These are phyloP conservation scores for Esox niger DNA, from an alignment of 2,113 vertebrate species.

Conservation along the genomic window DNA sequence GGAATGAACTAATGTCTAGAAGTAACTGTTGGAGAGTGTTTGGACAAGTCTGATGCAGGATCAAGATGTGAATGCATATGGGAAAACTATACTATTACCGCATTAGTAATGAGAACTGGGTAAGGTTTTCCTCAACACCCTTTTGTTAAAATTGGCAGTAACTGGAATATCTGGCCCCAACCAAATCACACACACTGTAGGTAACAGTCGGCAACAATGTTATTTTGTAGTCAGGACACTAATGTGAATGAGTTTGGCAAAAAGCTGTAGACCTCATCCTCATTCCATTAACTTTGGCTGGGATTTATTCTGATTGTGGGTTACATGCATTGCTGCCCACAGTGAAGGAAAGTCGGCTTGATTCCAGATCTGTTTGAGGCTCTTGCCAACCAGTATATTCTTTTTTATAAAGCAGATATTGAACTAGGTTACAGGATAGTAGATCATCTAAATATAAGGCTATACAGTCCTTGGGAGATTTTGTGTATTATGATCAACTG, in stretches of 20 bases:
- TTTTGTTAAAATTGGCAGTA: conserved; percentile 39
- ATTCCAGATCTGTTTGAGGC: too few species aligned
- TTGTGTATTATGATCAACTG: background rate
- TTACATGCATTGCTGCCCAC: too few species aligned
- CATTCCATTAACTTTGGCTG: too few species aligned
- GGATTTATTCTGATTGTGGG: too few species aligned
- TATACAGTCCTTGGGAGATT: background rate
- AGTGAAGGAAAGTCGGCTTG: too few species aligned
- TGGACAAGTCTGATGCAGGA: conserved; percentile 43
- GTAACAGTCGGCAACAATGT: conserved; percentile 62
- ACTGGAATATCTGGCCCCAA: conserved; percentile 56
- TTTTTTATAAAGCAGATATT: too few species aligned
- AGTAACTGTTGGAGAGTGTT: conserved; percentile 38
- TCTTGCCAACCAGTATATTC: too few species aligned
- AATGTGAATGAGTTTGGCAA: conserved; percentile 72
- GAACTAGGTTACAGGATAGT: too few species aligned
- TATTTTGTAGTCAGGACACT: conserved; percentile 53
- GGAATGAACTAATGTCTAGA: conserved; percentile 37
- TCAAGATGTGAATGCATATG: conserved; percentile 52
- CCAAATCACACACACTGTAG: conserved; percentile 55
- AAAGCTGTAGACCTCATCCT: conserved; percentile 43
- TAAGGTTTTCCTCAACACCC: conserved; percentile 43
- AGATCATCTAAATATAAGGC: too few species aligned
- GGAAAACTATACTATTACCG: conserved; percentile 30
- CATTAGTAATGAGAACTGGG: conserved; percentile 51